Evolutionary conservation across 2,888 invertebrate species (phyloP).

Genomic region (Stenolophus ochropezus): DNA sequence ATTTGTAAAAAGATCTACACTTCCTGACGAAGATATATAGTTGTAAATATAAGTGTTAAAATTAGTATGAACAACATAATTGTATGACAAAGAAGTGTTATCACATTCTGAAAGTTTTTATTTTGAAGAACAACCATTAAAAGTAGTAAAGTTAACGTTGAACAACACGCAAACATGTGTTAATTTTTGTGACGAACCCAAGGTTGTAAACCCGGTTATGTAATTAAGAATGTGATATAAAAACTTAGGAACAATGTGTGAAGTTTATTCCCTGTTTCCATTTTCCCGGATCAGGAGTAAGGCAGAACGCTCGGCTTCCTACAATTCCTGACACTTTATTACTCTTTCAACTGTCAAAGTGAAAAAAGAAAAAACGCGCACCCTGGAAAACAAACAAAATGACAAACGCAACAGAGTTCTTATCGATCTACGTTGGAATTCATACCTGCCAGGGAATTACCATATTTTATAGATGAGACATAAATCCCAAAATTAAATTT

Average conservation of each 20-base stretch:
- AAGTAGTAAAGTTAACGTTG: neutral
- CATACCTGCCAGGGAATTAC: conserved; percentile 19
- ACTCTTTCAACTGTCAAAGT: conserved; percentile 41
- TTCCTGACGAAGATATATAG: no score
- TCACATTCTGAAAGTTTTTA: neutral
- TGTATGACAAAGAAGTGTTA: neutral
- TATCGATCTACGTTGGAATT: conserved; percentile 25
- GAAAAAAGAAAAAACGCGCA: conserved; percentile 19
- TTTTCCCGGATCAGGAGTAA: neutral
- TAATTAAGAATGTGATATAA: conserved; percentile 9
- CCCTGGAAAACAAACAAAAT: conserved; percentile 29
- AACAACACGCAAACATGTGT: neutral
- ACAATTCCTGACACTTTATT: conserved; percentile 36
- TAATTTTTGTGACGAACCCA: neutral
- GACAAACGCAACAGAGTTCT: conserved; percentile 31
- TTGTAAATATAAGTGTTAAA: neutral
- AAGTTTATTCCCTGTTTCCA: conserved; percentile 20
- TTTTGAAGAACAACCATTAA: neutral
- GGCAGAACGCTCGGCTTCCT: neutral
- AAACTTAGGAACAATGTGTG: neutral
- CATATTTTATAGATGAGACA: conserved; percentile 34
- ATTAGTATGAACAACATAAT: neutral
- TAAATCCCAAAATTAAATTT: conserved; percentile 38
- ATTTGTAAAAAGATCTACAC: no score
- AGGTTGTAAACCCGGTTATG: neutral